phyloP scores from a whole-genome alignment of 1,140 invertebrate genomes.

The Microplitis demolitor region DNA sequence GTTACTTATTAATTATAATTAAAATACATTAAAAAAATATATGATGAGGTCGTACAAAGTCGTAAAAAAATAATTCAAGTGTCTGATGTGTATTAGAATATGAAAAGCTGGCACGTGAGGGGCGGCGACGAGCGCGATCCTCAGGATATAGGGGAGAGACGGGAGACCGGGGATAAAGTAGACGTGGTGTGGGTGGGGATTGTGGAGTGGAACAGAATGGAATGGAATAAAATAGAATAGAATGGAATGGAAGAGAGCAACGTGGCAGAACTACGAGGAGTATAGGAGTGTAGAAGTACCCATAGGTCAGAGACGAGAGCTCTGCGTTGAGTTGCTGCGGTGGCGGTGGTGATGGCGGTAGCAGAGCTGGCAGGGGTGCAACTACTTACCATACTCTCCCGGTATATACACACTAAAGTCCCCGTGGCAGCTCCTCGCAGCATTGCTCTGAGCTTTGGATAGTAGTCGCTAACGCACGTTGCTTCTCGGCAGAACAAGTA shows the following conservation, averaged over 20 bases:
- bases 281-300: conserved; percentile 27
- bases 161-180: neutral
- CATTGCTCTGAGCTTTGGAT: conserved; percentile 44
- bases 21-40: too few species aligned
- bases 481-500: conserved; percentile 37
- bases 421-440: conserved; percentile 35
- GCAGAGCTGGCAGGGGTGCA: conserved; percentile 49
- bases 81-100: neutral
- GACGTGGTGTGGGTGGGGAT: neutral
- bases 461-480: conserved; percentile 50
- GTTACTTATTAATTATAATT: too few species aligned
- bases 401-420: conserved; percentile 49
- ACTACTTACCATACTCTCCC: conserved; percentile 59
- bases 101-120: neutral
- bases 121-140: conserved; percentile 4
- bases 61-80: neutral
- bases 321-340: conserved; percentile 23
- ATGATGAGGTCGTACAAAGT: too few species aligned
- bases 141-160: neutral
- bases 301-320: conserved; percentile 10
- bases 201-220: neutral
- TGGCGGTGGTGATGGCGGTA: too few species aligned
- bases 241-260: conserved; percentile 22
- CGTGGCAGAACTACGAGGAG: conserved; percentile 31
- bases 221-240: neutral